Evolutionary conservation across 2,888 invertebrate genomes (phyloP), one percentile per base, ranked within the genome.

Genomic region (Papilio protenor): DNA sequence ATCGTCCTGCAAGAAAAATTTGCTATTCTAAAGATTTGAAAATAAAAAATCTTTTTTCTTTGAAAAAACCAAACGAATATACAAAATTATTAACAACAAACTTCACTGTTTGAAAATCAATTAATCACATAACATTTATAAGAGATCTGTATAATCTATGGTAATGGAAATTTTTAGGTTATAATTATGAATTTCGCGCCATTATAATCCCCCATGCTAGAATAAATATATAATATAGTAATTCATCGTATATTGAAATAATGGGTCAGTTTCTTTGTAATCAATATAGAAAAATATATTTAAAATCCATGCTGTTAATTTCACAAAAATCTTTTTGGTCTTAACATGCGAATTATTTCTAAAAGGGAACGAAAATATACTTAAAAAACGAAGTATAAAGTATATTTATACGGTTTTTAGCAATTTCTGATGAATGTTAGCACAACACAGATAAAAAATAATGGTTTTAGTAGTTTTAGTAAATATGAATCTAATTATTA

Each of bases 1-100:
- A 95, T 98, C 98, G 88, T 96, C 98, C 98, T 98, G 96, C 89
- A 97, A 96, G 90, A 91, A 93, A 93, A 94, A 94, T 84, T 88
- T 87, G 84, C 87, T 85, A 87, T 87, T 89, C 91, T 91, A 87
- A 87, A 85, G 87, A 84, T 69, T 76, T 40, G 71, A 80, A 80
- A 76, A 74, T 75, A 81, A 82, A 76, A 75, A 78, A 80, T 70
- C 27, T 61, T 16, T 52, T 52, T 72, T 70, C 27, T 33, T 72
- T 72, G 6, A 8, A 71, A 47, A 52, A 49, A 71, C 21, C 47
- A 70, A 49, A 70, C 70, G 33, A 55, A 52, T 18, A 49, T 27
- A 33, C 49, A 33, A 71, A 47, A 70, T 47, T 52, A 21, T 33
- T 47, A 64, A 21, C 8, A 27, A 73, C 61, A 61, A 73, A 73